Evolutionary conservation across 2,113 vertebrate species (phyloP).

Genomic region (Brachyistius frenatus): DNA sequence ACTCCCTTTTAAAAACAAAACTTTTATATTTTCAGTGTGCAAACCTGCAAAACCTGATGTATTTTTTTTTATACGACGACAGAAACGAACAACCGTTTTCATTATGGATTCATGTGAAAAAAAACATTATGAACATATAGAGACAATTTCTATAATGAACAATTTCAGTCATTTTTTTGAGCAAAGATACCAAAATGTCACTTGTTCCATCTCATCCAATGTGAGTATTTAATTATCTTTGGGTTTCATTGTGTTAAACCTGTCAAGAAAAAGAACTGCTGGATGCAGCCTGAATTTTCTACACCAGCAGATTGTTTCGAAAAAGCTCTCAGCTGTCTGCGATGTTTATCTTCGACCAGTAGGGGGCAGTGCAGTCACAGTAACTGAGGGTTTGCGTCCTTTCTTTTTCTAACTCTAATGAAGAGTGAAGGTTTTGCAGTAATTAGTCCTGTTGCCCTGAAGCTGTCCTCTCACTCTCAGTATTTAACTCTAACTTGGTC

Average conservation of each 20-base stretch:
- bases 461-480: neutral
- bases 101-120: no score
- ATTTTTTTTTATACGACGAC: neutral
- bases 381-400: neutral
- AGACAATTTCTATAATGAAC: neutral
- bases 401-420: neutral
- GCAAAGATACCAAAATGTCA: no score
- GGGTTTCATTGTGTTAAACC: no score
- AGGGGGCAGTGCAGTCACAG: slow-evolving; percentile 28
- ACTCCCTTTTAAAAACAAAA: neutral
- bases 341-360: neutral
- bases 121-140: neutral
- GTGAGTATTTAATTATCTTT: no score
- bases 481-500: neutral
- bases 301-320: no score
- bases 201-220: neutral
- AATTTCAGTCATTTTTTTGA: neutral
- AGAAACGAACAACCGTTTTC: neutral
- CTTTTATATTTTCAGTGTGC: neutral
- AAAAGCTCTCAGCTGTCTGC: neutral
- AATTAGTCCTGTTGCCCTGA: no score
- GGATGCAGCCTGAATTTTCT: no score
- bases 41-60: neutral
- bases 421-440: neutral
- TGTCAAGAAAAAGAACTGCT: no score